Base-by-base conservation (phyloP, 2,797 vertebrate genomes). In the Bovichtus variegatus region DNA sequence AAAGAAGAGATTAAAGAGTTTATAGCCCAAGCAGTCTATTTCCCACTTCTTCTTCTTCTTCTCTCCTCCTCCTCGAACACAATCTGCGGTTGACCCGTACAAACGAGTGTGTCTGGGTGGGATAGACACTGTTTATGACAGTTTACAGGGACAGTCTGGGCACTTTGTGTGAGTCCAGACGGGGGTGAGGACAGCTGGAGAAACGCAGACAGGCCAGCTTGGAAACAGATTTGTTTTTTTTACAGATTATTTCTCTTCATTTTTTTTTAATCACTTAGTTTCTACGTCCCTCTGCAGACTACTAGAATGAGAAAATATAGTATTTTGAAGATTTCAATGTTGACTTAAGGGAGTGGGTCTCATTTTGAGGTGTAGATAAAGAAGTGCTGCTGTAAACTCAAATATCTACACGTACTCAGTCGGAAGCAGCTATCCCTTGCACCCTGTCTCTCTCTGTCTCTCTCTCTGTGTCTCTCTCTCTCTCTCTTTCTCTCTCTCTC, bases 101-200 rank as follows among this genome's bases (percentile, higher is more conserved):
- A 50, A 71, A 64, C 11, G 6, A 64, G 51, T 7, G 58, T 9
- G 7, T 76, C 71, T 72, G 58, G 53, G 27, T 58, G 62, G 46
- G 57, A 71, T 18, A 6, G 21, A 53, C 13, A 18, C 40, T 64
- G 34, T 82, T 76, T 72, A 47, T 31, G 68, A 65, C 53, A 3
- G 34, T 74, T 66, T 44, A n/a, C 13, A 21, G 58, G 46, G 61
- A 66, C 47, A 64, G 44, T 59, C 58, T 73, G 47, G 13, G 36
- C 19, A 46, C 40, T n/a, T 6, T 29, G 50, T 29, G 50, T 0
- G 53, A 59, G 71, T 75, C 66, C 51, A 59, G 66, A 62, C 15
- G 23, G 57, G 54, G 6, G 13, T 5, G 29, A 66, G 53, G 77
- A 72, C 80, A 83, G 58, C 77, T 83, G 81, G 54, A 69, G 49